Percentiles rank a stretch among this genome's conserved stretches.
phyloP scores from a whole-genome alignment of 1,140 invertebrate species.

The Campoletis sonorensis region DNA sequence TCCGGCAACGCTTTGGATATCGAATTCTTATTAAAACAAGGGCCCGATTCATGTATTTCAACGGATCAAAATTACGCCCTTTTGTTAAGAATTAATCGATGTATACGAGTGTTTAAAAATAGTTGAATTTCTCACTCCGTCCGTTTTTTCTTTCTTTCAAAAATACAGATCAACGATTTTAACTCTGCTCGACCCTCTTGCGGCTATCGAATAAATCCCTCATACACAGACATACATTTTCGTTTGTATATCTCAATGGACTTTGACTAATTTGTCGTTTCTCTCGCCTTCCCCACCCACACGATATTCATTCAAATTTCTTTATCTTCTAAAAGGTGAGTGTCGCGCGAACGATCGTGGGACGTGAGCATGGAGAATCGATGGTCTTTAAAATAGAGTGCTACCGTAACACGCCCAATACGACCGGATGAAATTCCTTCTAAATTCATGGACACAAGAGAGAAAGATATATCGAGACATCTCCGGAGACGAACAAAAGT shows the following conservation, averaged over 20 bases:
- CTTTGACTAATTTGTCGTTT: constrained; percentile 28
- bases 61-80: not conserved
- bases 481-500: too few species aligned
- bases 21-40: too few species aligned
- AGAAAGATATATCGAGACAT: too few species aligned
- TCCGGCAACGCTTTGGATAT: not conserved
- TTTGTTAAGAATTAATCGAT: not conserved
- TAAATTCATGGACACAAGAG: too few species aligned
- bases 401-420: constrained; percentile 3
- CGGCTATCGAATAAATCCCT: too few species aligned
- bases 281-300: not conserved
- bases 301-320: constrained; percentile 31
- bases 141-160: not conserved
- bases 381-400: constrained; percentile 10
- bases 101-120: not conserved
- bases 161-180: constrained; percentile 4
- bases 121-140: not conserved
- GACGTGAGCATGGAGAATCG: constrained; percentile 2
- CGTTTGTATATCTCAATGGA: not conserved
- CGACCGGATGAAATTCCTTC: not conserved
- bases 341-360: not conserved
- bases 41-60: not conserved
- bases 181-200: constrained; percentile 3
- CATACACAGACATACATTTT: too few species aligned
- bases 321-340: constrained; percentile 18